Conservation (phyloP, 2,113 vertebrate species). For the Psilopsiagon aurifrons region DNA sequence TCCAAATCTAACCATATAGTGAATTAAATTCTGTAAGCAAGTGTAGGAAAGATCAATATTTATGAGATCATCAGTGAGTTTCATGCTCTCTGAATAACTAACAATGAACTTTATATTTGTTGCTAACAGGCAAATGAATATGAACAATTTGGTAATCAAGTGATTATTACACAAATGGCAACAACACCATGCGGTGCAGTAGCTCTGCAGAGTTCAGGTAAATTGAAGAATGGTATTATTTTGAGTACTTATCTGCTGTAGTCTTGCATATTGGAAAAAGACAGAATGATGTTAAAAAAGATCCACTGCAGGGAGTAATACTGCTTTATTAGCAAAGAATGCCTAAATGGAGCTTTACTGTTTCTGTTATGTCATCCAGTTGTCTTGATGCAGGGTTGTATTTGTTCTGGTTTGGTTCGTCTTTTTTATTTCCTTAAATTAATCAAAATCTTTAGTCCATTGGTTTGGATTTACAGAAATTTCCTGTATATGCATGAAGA, state of each 20-base stretch:
- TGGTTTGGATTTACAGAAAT: background rate
- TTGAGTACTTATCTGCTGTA: background rate
- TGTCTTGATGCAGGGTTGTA: background rate
- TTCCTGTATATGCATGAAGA: background rate
- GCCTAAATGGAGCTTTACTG: background rate
- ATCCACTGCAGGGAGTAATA: background rate
- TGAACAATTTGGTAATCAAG: constrained; percentile 86
- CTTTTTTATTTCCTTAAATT: background rate
- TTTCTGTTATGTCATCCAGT: background rate
- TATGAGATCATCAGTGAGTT: background rate
- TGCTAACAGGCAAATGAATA: constrained; percentile 82
- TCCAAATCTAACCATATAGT: background rate
- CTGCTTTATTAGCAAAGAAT: background rate
- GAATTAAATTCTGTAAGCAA: background rate
- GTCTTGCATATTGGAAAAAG: background rate
- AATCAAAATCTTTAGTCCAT: background rate
- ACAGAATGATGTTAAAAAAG: background rate
- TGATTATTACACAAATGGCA: constrained; percentile 90
- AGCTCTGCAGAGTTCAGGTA: constrained; percentile 88
- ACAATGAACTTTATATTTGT: background rate
- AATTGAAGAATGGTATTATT: background rate
- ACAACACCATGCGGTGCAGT: constrained; percentile 83
- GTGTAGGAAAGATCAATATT: background rate
- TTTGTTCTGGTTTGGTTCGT: background rate
- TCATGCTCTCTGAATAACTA: background rate